Evolutionary conservation across 2,888 invertebrate genomes (phyloP), one percentile per base, ranked within the genome.

Genomic region (Boloria selene): DNA sequence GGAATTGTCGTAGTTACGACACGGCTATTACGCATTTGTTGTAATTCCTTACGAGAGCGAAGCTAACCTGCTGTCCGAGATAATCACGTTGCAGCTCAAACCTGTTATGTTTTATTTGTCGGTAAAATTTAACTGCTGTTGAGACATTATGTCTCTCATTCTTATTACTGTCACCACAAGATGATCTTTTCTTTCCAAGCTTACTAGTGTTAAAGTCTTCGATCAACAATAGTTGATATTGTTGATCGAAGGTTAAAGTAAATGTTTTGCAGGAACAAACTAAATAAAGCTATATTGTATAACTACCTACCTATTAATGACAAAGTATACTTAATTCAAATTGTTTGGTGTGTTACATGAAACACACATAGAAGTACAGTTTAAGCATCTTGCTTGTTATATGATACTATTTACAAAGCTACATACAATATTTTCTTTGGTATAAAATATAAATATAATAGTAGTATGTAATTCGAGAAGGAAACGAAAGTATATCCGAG

Each of bases 1-100:
- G 75, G 81, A 84, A 80, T 83, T 82, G 82, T 84, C 75, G 75
- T 79, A 52, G 79, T 88, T 87, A 84, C 86, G 85, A 81, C 85
- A 85, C 80, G 81, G 75, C 77, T 77, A 87, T 90, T 88, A 88
- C 83, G 84, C 80, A 82, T 87, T 86, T 83, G 84, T 81, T 78
- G 85, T 84, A 85, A 88, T 85, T 83, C 84, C 81, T 85, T 84
- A 85, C 80, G 84, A 86, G 85, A 86, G 84, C 83, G 82, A 72
- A 83, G 80, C 80, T 73, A 84, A 82, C 80, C 76, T 72, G 79
- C 77, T 77, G 73, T 75, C 78, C 73, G 74, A 82, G 79, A 77
- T 82, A 82, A 84, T 80, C 75, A 74, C 72, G 72, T 74, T 73
- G 69, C 45, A 47, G 68, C 69, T 72, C 55, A 70, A 72, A 74